Base-by-base conservation (phyloP, 1,140 invertebrate species). In the Penaeus japonicus region DNA sequence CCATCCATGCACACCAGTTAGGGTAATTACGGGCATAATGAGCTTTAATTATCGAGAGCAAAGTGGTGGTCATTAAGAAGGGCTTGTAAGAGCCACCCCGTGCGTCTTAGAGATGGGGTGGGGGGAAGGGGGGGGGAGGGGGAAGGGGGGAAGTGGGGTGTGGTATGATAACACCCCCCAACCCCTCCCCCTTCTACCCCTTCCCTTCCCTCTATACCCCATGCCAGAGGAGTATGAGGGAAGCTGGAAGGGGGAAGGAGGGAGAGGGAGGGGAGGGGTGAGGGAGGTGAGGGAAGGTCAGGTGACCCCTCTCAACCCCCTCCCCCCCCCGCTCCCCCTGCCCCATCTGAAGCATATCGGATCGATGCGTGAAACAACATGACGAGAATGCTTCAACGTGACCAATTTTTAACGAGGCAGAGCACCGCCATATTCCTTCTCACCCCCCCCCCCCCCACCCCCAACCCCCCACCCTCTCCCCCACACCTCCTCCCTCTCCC, bases 1-100 rank as follows among this genome's bases (percentile, higher is more conserved):
- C 65, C 35, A 77, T 24, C 70, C 83, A 73, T 54, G 83, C 65
- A 85, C 83, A 85, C 83, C 83, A 85, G 83, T 85, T 85, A 85
- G 83, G 83, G 39, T 73, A 85, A 85, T 85, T 85, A 85, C 83
- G 35, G 65, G 39, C 83, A 24, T 85, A 85, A 85, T 75, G 83
- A 85, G 22, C 83, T 39, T 75, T 85, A 85, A 85, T 85, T 85
- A 85, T 53, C 83, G 20, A 75, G 27, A 73, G 77, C 83, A 53
- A 32, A 47, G 7, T 47, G 39, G 5, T 47, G 39, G 39, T 47
- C 39, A 47, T 47, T 47, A 47, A 47, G 7, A 7, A 47, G 39
- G 39, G 39, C 39, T 47, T 47, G 5, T 47, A 12, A 47, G 39
- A 47, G 12, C 39, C 35, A 39, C 7, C 35, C 35, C 35, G 35